These are phyloP conservation scores for Gryon sp. DNA, from an alignment of 1,140 invertebrate species.

Conservation along the genomic window DNA sequence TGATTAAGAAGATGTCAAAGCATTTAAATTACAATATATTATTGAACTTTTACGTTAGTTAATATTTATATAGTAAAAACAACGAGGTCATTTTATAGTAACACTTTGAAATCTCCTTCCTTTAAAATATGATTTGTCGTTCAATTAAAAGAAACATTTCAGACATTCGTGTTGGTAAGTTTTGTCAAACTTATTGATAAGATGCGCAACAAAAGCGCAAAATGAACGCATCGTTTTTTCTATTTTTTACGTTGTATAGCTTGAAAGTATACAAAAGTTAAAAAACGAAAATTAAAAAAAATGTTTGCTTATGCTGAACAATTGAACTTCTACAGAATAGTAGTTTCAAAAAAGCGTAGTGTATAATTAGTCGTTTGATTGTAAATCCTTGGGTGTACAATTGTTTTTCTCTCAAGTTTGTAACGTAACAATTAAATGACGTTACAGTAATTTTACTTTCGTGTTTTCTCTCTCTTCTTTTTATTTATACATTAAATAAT, in stretches of 20 bases:
- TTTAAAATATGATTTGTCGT: no score
- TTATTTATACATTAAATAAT: neutral
- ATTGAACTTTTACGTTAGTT: no score
- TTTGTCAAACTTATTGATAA: conserved; percentile 33
- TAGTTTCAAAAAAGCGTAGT: no score
- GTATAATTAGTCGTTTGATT: neutral
- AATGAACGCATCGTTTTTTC: conserved; percentile 9
- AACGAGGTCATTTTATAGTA: no score
- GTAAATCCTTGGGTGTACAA: neutral
- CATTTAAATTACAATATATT: conserved; percentile 3
- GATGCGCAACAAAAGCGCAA: conserved; percentile 20
- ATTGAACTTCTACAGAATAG: no score
- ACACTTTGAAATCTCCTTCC: no score
- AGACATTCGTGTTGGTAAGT: conserved; percentile 30
- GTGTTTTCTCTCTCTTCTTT: no score
- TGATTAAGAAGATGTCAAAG: neutral
- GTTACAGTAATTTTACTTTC: conserved; percentile 5
- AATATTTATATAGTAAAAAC: no score
- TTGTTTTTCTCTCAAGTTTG: no score
- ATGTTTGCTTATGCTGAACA: no score
- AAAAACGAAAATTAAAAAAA: no score
- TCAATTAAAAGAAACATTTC: no score
- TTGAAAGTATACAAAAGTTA: conserved; percentile 19
- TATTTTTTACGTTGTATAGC: conserved; percentile 9
- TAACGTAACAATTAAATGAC: neutral